Conservation (phyloP, 2,113 vertebrate species). For the Alethe diademata region DNA sequence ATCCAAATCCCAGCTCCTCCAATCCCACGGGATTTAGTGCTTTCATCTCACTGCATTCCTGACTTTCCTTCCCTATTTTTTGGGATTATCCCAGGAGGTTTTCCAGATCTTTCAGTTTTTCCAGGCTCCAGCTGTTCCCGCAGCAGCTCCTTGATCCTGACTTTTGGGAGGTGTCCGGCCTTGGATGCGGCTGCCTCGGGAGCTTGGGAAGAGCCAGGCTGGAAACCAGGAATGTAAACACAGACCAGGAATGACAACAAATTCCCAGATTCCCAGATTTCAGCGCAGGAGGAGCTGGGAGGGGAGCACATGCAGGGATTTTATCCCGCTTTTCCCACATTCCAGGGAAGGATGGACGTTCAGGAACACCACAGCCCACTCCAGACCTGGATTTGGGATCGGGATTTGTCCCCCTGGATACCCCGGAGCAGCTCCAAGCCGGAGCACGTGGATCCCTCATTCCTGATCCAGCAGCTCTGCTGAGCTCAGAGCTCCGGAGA, state of each 20-base stretch:
- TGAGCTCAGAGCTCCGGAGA: constrained; percentile 34
- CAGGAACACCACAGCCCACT: fast-evolving
- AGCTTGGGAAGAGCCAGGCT: not conserved
- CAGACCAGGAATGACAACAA: constrained; percentile 29
- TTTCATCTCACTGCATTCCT: fast-evolving
- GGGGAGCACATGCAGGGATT: fast-evolving
- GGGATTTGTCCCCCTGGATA: not conserved
- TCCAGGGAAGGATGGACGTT: not conserved
- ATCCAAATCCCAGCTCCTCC: not conserved
- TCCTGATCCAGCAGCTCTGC: not conserved
- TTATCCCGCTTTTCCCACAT: not conserved
- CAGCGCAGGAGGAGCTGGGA: not conserved
- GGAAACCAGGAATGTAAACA: constrained; percentile 60
- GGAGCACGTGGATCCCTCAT: not conserved
- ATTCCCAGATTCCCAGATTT: not conserved
- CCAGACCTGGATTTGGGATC: not conserved
- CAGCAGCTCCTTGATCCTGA: not conserved
- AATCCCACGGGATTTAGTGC: fast-evolving
- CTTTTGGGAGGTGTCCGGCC: not conserved
- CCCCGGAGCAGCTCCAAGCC: not conserved
- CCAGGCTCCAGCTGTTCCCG: not conserved
- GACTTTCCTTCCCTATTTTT: not conserved
- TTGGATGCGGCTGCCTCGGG: not conserved
- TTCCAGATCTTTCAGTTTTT: not conserved
- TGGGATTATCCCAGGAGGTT: not conserved